phyloP scores from a whole-genome alignment of 2,888 invertebrate genomes.

The Rhyacophila evoluta region DNA sequence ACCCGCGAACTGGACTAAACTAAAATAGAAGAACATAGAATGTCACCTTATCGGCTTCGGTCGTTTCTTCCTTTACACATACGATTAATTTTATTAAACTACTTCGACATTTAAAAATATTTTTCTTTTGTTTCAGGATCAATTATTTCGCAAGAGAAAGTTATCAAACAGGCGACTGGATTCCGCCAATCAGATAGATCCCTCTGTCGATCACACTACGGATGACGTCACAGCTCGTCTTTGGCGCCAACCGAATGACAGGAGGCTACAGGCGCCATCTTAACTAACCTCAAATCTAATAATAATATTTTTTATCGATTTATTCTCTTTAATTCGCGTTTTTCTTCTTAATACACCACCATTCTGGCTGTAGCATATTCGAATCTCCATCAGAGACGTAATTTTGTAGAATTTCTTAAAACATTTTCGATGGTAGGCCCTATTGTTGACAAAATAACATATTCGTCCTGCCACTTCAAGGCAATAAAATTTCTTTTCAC shows the following conservation, averaged over 20 bases:
- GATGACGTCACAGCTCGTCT: conserved; percentile 58
- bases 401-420: conserved; percentile 5
- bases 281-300: not conserved
- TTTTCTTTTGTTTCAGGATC: conserved; percentile 65
- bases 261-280: conserved; percentile 22
- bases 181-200: conserved; percentile 41
- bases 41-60: not conserved
- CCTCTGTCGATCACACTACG: conserved; percentile 60
- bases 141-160: conserved; percentile 59
- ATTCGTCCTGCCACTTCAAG: conserved; percentile 71
- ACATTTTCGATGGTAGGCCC: conserved; percentile 65
- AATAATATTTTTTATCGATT: not conserved
- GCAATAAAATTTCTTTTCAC: conserved; percentile 70
- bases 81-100: not conserved
- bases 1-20: not conserved
- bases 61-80: not conserved
- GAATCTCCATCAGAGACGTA: too few relatives aligned
- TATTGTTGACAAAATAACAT: conserved; percentile 65
- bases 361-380: conserved; percentile 3
- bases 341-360: not conserved
- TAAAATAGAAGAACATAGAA: too few relatives aligned
- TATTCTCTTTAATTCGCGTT: not conserved
- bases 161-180: conserved; percentile 34
- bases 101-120: not conserved
- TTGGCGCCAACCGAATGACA: conserved; percentile 56